Percentiles rank a stretch among this genome's conserved stretches.
phyloP scores from a whole-genome alignment of 2,113 vertebrate genomes.

The Pygoscelis antarcticus region DNA sequence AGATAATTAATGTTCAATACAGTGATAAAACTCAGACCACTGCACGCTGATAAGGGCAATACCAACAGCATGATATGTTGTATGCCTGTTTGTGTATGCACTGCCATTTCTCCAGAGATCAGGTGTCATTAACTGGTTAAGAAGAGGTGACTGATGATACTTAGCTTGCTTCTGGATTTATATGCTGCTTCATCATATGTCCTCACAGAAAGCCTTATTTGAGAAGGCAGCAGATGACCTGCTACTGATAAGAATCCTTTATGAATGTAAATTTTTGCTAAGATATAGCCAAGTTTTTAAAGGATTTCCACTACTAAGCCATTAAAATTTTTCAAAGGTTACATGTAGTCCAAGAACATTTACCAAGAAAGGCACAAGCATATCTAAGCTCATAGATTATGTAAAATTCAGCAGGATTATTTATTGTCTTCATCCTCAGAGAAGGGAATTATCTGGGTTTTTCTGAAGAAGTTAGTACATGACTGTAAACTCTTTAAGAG shows the following conservation, averaged over 20 bases:
- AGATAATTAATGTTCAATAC: background rate
- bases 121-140: background rate
- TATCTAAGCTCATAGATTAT: background rate
- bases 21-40: background rate
- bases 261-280: background rate
- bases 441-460: background rate
- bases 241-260: background rate
- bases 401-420: background rate
- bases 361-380: background rate
- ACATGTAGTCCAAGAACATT: background rate
- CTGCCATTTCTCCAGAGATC: conserved; percentile 1
- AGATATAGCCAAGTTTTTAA: background rate
- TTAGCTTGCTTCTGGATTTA: background rate
- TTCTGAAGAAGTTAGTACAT: background rate
- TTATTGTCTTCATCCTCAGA: background rate
- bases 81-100: background rate
- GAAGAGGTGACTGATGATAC: background rate
- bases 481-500: background rate
- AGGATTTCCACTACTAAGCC: background rate
- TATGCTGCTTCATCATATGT: background rate
- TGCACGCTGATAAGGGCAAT: background rate
- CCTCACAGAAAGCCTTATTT: background rate
- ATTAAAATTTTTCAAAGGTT: background rate
- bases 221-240: background rate
- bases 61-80: background rate